Conservation (phyloP, 2,797 vertebrate genomes). For the Chaunax sp. region DNA sequence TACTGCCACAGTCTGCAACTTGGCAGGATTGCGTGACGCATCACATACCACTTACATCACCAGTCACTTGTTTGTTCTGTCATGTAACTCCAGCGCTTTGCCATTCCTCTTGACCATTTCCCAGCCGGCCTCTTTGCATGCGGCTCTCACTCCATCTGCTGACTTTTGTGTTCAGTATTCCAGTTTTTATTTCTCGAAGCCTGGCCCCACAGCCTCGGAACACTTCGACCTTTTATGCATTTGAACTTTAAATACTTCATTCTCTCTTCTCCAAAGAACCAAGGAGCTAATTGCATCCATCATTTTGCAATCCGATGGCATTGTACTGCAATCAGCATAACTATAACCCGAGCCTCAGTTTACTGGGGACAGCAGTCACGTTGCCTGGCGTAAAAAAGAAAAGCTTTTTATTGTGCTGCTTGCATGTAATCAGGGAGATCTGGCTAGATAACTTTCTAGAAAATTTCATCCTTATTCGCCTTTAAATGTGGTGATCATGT, state of each 20-base stretch:
- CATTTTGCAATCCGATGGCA: conserved; percentile 38
- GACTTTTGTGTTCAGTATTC: conserved; percentile 28
- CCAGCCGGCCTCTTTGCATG: conserved; percentile 40
- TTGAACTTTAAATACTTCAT: conserved; percentile 17
- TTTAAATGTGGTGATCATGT: background rate
- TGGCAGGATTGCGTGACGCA: conserved; percentile 4
- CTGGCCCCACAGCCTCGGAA: conserved; percentile 6
- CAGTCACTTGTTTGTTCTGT: conserved; percentile 13
- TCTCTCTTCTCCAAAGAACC: conserved; percentile 10
- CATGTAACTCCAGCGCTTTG: conserved; percentile 2
- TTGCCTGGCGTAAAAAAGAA: background rate
- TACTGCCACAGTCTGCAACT: conserved; percentile 12
- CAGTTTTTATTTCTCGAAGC: conserved; percentile 23
- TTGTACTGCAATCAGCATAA: conserved; percentile 37
- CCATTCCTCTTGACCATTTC: conserved; percentile 1
- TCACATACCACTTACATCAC: background rate
- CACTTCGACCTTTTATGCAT: conserved; percentile 11
- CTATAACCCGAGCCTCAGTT: background rate
- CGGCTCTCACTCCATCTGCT: conserved; percentile 34
- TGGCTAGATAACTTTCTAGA: background rate
- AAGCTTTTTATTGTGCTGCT: conserved; percentile 14
- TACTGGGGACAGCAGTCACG: background rate
- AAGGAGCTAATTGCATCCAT: conserved; percentile 28
- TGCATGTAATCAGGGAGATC: background rate
- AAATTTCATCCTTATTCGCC: background rate